A percentile compares a stretch with the other conserved stretches of the same genome.
Conservation (phyloP, 2,113 vertebrate genomes). For the Megaceryle torquata region DNA sequence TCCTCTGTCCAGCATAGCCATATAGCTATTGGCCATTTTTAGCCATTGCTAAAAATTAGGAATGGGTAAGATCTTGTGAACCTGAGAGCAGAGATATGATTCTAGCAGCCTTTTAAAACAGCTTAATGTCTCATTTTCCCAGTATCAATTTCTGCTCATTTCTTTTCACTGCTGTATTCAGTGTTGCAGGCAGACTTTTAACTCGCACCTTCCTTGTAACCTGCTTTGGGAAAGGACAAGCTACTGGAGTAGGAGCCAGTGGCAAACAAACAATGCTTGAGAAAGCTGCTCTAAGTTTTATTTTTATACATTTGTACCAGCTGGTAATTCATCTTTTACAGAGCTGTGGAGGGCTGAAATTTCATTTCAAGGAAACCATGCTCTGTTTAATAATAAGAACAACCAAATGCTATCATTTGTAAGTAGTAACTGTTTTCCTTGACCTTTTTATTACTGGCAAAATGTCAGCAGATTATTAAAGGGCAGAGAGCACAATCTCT, state of each 20-base stretch:
- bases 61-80: background rate
- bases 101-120: background rate
- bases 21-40: background rate
- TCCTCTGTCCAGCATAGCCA: background rate
- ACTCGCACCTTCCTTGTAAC: background rate
- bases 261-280: background rate
- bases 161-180: background rate
- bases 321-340: background rate
- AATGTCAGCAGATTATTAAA: conserved; percentile 31
- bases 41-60: background rate
- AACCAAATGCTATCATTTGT: conserved; percentile 32
- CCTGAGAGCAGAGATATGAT: background rate
- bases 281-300: background rate
- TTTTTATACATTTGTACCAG: background rate
- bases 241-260: background rate
- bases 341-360: background rate
- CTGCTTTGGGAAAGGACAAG: background rate
- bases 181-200: background rate
- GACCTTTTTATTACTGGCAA: conserved; percentile 46
- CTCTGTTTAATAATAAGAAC: background rate
- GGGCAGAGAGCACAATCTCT: background rate
- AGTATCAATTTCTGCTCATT: background rate
- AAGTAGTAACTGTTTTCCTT: conserved; percentile 21
- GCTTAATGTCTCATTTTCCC: background rate
- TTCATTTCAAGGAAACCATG: background rate